Conservation (phyloP, 2,888 invertebrate species). For the Agrotis puta region DNA sequence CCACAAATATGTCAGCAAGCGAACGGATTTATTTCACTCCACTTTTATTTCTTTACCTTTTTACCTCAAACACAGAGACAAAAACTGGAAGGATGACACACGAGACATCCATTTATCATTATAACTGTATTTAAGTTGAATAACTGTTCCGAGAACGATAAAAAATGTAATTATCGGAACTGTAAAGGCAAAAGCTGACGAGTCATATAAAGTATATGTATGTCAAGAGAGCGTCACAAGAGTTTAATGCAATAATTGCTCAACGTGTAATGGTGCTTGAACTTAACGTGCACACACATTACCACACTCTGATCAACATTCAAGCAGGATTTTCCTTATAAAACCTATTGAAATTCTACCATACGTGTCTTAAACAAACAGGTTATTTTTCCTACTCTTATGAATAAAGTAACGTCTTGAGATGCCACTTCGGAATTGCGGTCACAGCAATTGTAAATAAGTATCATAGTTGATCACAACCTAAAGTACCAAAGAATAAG, state of each 20-base stretch:
- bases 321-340: slow-evolving; percentile 55
- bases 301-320: slow-evolving; percentile 32
- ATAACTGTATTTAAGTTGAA: slow-evolving; percentile 33
- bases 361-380: slow-evolving; percentile 15
- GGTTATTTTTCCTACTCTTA: slow-evolving; percentile 19
- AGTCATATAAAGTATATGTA: slow-evolving; percentile 37
- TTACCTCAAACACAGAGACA: slow-evolving; percentile 4
- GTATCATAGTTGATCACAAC: slow-evolving; percentile 2
- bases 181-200: slow-evolving; percentile 47
- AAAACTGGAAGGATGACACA: slow-evolving; percentile 33
- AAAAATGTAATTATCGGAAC: slow-evolving; percentile 42
- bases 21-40: slow-evolving; percentile 4
- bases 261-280: slow-evolving; percentile 20
- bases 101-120: slow-evolving; percentile 33
- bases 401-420: slow-evolving; percentile 5
- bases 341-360: slow-evolving; percentile 24
- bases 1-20: slow-evolving; percentile 4
- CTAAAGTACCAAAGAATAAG: slow-evolving; percentile 4
- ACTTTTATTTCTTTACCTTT: neutral
- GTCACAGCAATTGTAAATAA: slow-evolving; percentile 2
- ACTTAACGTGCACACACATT: slow-evolving; percentile 18
- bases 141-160: slow-evolving; percentile 54
- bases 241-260: slow-evolving; percentile 46
- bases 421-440: slow-evolving; percentile 4
- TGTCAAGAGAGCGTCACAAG: slow-evolving; percentile 61